phyloP scores from a whole-genome alignment of 2,113 vertebrate species.

The Lamprotornis superbus region DNA sequence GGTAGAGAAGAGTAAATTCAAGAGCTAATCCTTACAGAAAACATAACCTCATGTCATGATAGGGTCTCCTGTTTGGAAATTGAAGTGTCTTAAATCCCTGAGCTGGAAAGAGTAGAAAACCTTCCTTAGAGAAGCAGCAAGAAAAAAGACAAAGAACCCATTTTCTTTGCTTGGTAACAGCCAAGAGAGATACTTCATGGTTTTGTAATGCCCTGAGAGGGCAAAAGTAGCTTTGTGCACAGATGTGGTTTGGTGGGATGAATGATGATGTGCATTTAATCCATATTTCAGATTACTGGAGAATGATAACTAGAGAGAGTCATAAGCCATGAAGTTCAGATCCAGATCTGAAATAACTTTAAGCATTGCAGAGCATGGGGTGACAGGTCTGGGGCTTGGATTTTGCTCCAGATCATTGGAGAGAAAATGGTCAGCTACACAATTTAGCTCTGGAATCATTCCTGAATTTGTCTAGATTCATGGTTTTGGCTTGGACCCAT shows the following conservation, averaged over 20 bases:
- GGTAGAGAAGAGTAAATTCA: not conserved
- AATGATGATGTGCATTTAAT: not conserved
- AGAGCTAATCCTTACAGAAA: not conserved
- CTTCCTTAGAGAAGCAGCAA: not conserved
- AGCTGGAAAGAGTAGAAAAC: not conserved
- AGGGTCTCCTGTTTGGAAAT: not conserved
- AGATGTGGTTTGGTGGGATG: constrained; percentile 16
- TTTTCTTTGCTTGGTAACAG: not conserved
- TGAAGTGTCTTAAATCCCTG: not conserved
- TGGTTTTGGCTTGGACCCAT: not conserved
- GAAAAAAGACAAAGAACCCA: not conserved
- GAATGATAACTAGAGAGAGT: not conserved
- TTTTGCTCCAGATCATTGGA: not conserved
- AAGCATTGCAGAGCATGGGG: not conserved
- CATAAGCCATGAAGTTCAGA: not conserved
- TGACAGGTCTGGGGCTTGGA: not conserved
- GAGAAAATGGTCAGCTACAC: not conserved
- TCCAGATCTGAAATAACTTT: not conserved
- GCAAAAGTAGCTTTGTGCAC: not conserved
- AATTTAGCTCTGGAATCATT: not conserved
- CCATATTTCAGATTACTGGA: not conserved
- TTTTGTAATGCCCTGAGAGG: not conserved
- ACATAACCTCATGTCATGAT: not conserved
- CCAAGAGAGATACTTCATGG: not conserved
- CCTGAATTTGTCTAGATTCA: not conserved